Percentiles rank a stretch among this genome's conserved stretches.
Evolutionary conservation across 2,888 invertebrate genomes (phyloP).

Genomic region (Gryllus longicercus): DNA sequence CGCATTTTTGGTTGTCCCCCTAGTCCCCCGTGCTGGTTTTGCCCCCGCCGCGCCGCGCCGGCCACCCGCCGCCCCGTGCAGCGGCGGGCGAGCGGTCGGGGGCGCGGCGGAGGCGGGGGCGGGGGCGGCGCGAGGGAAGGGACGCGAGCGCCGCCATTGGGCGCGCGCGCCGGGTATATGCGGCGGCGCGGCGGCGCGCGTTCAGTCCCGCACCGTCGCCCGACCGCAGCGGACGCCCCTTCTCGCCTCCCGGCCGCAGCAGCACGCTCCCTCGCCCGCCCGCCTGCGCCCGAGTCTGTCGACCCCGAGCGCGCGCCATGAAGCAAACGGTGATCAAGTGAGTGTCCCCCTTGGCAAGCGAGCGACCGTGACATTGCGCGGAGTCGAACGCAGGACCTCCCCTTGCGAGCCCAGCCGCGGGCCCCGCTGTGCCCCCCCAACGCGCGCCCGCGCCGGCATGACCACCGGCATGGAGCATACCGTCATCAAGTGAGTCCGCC

Average conservation of each 20-base stretch:
- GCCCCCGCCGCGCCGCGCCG: too few species aligned
- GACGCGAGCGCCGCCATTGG: background rate
- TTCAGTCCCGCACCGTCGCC: background rate
- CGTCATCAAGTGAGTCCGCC: background rate
- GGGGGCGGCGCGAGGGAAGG: background rate
- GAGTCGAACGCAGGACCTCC: too few species aligned
- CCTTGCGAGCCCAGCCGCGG: too few species aligned
- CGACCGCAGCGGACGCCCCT: background rate
- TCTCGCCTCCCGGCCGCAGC: background rate
- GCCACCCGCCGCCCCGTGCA: background rate
- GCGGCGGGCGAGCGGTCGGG: background rate
- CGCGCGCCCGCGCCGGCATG: background rate
- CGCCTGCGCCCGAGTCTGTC: background rate
- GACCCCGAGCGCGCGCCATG: background rate
- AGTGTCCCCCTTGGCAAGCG: background rate
- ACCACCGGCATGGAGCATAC: constrained; percentile 1
- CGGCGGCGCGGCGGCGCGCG: constrained; percentile 9
- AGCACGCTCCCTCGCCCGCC: background rate
- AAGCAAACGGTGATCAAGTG: constrained; percentile 1
- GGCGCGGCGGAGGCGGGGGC: background rate
- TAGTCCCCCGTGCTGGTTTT: too few species aligned
- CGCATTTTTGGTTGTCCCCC: too few species aligned
- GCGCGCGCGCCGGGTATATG: background rate
- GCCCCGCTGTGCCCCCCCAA: too few species aligned
- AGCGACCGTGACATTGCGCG: too few species aligned